Evolutionary conservation across 2,888 invertebrate genomes (phyloP), one percentile per base, ranked within the genome.

Genomic region (Lucinisca nassula): DNA sequence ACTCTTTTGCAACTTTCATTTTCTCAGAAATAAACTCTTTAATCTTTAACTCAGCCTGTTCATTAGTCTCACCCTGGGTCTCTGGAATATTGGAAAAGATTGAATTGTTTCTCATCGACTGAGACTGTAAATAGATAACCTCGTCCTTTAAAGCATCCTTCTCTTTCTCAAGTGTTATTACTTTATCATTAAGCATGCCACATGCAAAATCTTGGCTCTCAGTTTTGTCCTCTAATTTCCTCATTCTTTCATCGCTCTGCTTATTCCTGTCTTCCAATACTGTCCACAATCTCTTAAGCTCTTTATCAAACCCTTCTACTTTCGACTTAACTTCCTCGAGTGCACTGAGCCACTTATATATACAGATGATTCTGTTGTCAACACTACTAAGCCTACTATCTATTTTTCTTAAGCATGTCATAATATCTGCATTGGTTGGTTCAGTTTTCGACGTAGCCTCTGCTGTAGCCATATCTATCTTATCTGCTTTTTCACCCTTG

Each of bases 31-130:
- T 1, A 70, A 76, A 76, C 37, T 76, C 32, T n/a, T 75, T 67
- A 37, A 83, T 14, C 78, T 72, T 83, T 14, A 1, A 17, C 32
- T 82, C 82, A 17, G 67, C 38, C 27, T 75, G 61, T 37, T 77
- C 78, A 37, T 72, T 32, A 8, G 72, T 49, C 37, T 83, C 80
- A 3, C 10, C 61, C 21, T 73, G n/a, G 24, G 10, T 32, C 70
- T 82, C 86, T 0, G 74, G 78, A 30, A 86, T 75, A 8, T 27
- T 35, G 6, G 61, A 32, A 37, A 86, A 78, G 30, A 82, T 49
- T 24, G 79, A 58, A 45, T 78, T 86, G 24, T 86, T 74, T 24
- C 55, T 73, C 79, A 86, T 79, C 1, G 81, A 81, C 55, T 77
- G 77, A 21, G 81, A 27, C 72, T 86, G n/a, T 4, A 82, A 51